Evolutionary conservation across 2,797 vertebrate genomes (phyloP), one percentile per base, ranked within the genome.

Genomic region (Gobio occitaniae): DNA sequence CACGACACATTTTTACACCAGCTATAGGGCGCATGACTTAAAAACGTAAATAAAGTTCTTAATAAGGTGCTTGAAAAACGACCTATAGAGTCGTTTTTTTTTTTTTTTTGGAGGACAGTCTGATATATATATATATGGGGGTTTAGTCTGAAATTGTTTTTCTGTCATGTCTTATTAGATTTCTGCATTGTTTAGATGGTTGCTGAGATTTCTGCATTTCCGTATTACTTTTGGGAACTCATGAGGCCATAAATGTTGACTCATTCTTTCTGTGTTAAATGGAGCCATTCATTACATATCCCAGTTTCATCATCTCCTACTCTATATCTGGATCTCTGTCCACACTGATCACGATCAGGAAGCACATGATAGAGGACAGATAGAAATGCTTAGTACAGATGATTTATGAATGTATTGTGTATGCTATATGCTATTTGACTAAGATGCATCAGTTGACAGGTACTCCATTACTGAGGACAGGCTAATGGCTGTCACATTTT

Each of bases 211-310:
- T 29, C 59, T 32, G 25, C 77, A 21, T 32, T 78, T 44, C 41
- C 9, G 3, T 47, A 59, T n/a, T 59, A 25, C 38, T 50, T 80
- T 32, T 44, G 15, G 54, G 19, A 61, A 38, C 44, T 52, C 63
- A 65, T 36, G 21, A 66, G 44, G 29, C 19, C 29, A 63, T 75
- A 38, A 66, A 65, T 65, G 70, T 82, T 50, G 38, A 32, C 65
- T 83, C 19, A 41, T 75, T 75, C 19, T 17, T 44, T 78, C 17
- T 15, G n/a, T 44, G n/a, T 66, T 77, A 68, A 77, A 52, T 78
- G 36, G 82, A 84, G 38, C 38, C 50, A 10, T 84, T 84, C 38
- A 44, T 84, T 72, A 81, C n/a, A 32, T 71, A 21, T 81, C n/a
- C 61, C 63, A 47, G 56, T 78, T 63, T 78, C 7, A 47, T 38